Evolutionary conservation across 2,113 vertebrate genomes (phyloP), one percentile per base, ranked within the genome.

Genomic region (Mus pahari): DNA sequence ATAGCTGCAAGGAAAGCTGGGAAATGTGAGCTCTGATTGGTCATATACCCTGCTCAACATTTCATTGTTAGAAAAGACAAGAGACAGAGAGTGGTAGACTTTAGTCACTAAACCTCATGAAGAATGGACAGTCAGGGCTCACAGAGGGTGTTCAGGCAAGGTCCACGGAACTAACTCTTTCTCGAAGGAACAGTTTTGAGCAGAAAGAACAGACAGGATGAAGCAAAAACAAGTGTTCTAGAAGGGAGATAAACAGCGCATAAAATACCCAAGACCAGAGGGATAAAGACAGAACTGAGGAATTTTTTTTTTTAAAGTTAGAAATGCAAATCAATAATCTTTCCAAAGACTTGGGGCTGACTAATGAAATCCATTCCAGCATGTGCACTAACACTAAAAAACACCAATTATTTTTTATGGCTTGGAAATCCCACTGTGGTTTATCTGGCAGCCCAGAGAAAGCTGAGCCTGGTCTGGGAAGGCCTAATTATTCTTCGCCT

Each of bases 331-430:
- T 83, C 64, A 39, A 79, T 55, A 96, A 16, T 86, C 86, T 75
- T 82, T 22, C 36, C 86, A 91, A 92, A 68, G 86, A 50, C n/a
- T 4, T 26, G 81, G 89, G 45, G 71, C 53, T 86, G 55, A 64
- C 74, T 93, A 64, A 71, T 91, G 64, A 90, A 94, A 83, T 86
- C 26, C 26, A 73, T 36, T 82, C 86, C 53, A 73, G 60, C 7
- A 3, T 17, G 90, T 39, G 36, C 31, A 45, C 64, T n/a, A 87
- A 79, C n/a, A 75, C 86, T 86, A 22, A 96, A 82, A 94, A 50
- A 82, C 3, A 68, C n/a, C 55, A 39, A 89, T 86, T 92, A 79
- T 92, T 94, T 86, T 92, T 62, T 78, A 55, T 89, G 50, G n/a
- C 42, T 94, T 89, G 31, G 86, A 86, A 92, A n/a, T 55, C 53